Conservation (phyloP, 2,888 invertebrate species). For the Melangyna quadrimaculata region DNA sequence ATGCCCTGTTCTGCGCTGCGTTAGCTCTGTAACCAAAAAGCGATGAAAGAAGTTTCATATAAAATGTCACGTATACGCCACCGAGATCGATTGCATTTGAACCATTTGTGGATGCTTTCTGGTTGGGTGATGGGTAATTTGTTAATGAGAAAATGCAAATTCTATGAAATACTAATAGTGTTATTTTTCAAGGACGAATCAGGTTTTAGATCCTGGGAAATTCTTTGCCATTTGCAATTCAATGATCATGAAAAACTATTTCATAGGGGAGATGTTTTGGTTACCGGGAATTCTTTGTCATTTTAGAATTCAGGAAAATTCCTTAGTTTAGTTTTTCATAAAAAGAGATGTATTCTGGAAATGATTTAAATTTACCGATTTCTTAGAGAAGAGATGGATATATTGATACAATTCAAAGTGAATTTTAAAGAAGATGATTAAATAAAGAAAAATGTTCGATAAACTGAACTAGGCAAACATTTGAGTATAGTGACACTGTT, state of each 20-base stretch:
- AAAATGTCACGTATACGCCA: constrained; percentile 17
- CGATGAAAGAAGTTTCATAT: background rate
- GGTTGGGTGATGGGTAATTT: background rate
- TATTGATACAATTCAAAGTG: no score
- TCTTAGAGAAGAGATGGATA: no score
- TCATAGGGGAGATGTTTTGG: background rate
- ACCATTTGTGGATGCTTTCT: background rate
- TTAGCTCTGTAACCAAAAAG: background rate
- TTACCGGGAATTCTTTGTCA: background rate
- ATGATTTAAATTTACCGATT: no score
- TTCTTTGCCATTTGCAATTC: background rate
- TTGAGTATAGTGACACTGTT: no score
- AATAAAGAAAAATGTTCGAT: no score
- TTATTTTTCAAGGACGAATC: background rate
- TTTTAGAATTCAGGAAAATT: no score
- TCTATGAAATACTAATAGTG: background rate
- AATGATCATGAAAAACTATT: background rate
- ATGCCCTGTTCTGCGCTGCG: background rate
- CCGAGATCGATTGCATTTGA: background rate
- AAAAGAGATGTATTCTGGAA: no score
- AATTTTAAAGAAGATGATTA: no score
- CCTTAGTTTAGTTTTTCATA: no score
- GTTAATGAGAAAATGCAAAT: background rate
- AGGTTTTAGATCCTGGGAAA: background rate
- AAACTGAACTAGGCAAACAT: no score